Base-by-base conservation (phyloP, 2,888 invertebrate genomes). In the Tachystola acroxantha region DNA sequence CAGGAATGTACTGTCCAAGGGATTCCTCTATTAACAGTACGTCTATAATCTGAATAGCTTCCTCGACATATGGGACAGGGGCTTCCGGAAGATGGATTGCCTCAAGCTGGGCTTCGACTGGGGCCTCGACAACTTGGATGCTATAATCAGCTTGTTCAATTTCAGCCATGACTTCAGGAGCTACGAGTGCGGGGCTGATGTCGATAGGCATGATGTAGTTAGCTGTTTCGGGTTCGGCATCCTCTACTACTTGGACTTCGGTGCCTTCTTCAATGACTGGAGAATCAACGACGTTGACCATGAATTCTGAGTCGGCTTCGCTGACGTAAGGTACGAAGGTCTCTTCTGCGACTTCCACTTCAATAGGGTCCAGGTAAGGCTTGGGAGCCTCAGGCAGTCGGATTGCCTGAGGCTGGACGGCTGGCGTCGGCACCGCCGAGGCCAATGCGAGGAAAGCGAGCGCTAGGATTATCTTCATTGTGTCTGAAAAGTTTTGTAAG, bases 391-490 rank as follows among this genome's bases (percentile, higher is more conserved):
- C 45, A 16, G 49, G 37, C 2, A 49, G 25, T 10, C 13, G 32
- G 7, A 36, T 38, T n/a, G 37, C 36, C 24, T 43, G 35, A 10
- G 37, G 36, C 22, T 42, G 35, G 2, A 31, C 19, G 9, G 52
- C 29, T 1, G 60, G 50, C 24, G 34, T 27, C 9, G 63, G 65
- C 12, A 46, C 33, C 34, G 74, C 76, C 11, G 63, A 39, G 11
- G 64, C 72, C 45, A 63, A 57, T 2, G 75, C 65, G 41, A 79
- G 36, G 10, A 78, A 57, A 10, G 75, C 63, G 26, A 81, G 46
- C 7, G 55, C 61, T 32, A 80, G 45, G 6, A 82, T 11, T n/a
- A 70, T 34, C 53, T 73, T 80, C 82, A 84, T 82, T 34, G 45
- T 71, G 11, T 41, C 72, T 74, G 65, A 33, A 70, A 71, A 31